These are phyloP conservation scores for Dascillus cervinus DNA, from an alignment of 2,888 invertebrate genomes.

Conservation along the genomic window DNA sequence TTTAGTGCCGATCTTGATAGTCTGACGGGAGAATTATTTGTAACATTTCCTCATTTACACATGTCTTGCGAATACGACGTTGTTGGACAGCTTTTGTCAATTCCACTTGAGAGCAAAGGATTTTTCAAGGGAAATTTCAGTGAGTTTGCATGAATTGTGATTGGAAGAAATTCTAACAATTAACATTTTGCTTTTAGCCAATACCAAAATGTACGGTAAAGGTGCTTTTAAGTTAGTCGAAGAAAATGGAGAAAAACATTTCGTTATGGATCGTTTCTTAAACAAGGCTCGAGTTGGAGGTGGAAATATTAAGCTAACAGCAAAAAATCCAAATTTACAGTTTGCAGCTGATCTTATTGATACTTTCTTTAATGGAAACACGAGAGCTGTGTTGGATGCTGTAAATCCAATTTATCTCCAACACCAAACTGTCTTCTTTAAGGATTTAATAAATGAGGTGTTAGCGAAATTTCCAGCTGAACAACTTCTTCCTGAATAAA, in stretches of 20 bases:
- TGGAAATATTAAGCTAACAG: constrained; percentile 50
- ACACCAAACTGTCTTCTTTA: constrained; percentile 53
- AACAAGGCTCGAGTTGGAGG: constrained; percentile 55
- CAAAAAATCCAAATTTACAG: constrained; percentile 50
- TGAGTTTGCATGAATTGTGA: constrained; percentile 31
- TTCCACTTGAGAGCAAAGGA: constrained; percentile 47
- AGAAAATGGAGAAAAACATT: constrained; percentile 53
- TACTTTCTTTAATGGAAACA: constrained; percentile 63
- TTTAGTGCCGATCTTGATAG: constrained; percentile 42
- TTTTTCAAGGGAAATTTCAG: constrained; percentile 50
- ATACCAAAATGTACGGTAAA: constrained; percentile 51
- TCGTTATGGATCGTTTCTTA: constrained; percentile 53
- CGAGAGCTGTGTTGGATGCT: constrained; percentile 57
- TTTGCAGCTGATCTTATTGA: constrained; percentile 61
- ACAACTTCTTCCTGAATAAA: constrained; percentile 48
- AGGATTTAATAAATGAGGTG: constrained; percentile 52
- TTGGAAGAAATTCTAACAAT: background rate
- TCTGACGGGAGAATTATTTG: constrained; percentile 39
- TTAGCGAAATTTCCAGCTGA: constrained; percentile 51
- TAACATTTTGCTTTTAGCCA: constrained; percentile 39
- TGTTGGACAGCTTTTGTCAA: constrained; percentile 43
- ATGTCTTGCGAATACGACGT: constrained; percentile 48
- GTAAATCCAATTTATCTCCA: constrained; percentile 63
- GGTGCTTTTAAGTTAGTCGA: constrained; percentile 50
- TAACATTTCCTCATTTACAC: constrained; percentile 43